Base-by-base conservation (phyloP, 92 coral and sea anemone species). In the Phenganax marumi region DNA sequence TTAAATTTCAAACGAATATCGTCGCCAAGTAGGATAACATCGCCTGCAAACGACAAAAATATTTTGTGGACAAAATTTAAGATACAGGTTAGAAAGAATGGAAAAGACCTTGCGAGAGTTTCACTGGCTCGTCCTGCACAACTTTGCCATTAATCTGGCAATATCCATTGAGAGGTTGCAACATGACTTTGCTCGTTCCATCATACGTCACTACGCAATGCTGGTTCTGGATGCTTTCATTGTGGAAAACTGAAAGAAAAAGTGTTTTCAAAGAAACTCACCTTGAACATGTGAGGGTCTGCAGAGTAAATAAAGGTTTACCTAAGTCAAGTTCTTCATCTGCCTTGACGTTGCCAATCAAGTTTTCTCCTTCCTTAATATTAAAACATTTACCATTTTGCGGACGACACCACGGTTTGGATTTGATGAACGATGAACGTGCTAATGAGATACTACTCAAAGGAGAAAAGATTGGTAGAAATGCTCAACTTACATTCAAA, bases 11-110 rank as follows among this genome's bases (percentile, higher is more conserved):
- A 92, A 56, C 91, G 93, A 61, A 92, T 90, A 80, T 61, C 89
- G 85, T 94, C 85, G n/a, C 98, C 98, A 51, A 94, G 94, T 74
- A 94, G 92, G 51, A 94, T 81, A 3, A 94, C 97, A 54, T 94
- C 98, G 22, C 98, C 98, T 94, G 81, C 0, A 73, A 50, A n/a
- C 12, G 19, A 18, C 21, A 39, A 47, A 8, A 39, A 46, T 10
- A 17, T 56, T 56, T 14, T 11, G 51, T 23, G 16, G 10, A 3
- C 0, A 50, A 39, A 70, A 50, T 33, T 21, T 70, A 5, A 12
- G 53, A 26, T 43, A 33, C 23, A 24, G 2, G 2, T 55, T 55
- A 55, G 16, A 12, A 55, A 55, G 61, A 1, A 73, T 76, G 49
- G 43, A 33, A 33, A 33, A 33, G 5, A 93, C 98, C 98, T 90